Evolutionary conservation across 23 tunicate genomes (phyloP), one percentile per base, ranked within the genome.

Genomic region (Ciona savignyi): DNA sequence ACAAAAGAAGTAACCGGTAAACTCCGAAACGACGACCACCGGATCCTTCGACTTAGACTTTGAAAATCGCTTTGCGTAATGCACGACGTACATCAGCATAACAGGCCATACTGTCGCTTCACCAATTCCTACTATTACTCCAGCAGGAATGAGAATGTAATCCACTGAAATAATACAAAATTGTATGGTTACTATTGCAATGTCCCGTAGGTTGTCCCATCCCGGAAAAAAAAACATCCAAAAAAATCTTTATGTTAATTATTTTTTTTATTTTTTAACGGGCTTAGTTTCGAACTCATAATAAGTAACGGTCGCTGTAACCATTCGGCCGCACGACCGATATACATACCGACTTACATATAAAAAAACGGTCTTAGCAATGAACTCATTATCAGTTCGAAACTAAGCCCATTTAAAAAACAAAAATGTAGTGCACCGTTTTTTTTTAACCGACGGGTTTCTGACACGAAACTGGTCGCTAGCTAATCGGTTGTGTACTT

Each of bases 51-150:
- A 6, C 9, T 15, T 15, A 15, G 15, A 42, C 9, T 15, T 42
- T 42, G 83, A 31, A 51, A 69, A 77, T 26, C 71, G 62, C 65
- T 60, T 30, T 23, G 83, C 90, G 66, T 76, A 84, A 51, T 77
- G 78, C 21, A 84, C 83, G 25, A 32, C 64, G 51, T 76, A 77
- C 33, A 84, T 4, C 23, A 56, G 29, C 74, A 77, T 77, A 34
- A 62, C 74, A 60, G 90, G 83, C 90, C 90, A 84, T 79, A 84
- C 72, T 23, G 90, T 84, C 0, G 85, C 85, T 68, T 86, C 93
- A 1, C 82, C 93, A 24, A 86, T 74, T 19, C 93, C 93, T 24
- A 74, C 42, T 35, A 86, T 3, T 0, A 80, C 71, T 1, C 93
- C 81, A 63, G 77, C 93, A 20, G 93, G 93, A 25, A 86, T 66